These are phyloP conservation scores for Zaprionus davidi DNA, from an alignment of 1,140 invertebrate genomes.

Conservation along the genomic window DNA sequence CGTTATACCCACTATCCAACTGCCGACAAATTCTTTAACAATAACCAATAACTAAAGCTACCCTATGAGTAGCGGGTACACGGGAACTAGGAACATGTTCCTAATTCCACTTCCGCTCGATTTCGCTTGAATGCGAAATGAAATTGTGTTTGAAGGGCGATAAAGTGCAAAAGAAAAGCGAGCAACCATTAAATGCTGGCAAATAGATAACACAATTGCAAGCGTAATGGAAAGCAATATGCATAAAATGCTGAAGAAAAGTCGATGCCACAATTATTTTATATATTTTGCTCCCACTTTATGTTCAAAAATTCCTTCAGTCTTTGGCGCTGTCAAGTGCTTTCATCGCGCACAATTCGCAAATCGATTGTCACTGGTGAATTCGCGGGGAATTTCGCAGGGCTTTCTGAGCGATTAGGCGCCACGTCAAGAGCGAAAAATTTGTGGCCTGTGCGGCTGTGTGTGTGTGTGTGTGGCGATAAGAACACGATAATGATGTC, in stretches of 20 bases:
- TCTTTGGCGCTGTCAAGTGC: slow-evolving; percentile 25
- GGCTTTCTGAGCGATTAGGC: slow-evolving; percentile 69
- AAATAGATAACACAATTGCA: background rate
- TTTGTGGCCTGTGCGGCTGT: slow-evolving; percentile 14
- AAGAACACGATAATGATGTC: slow-evolving; percentile 78
- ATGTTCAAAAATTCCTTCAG: background rate
- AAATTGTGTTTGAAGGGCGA: slow-evolving; percentile 5
- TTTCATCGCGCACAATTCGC: slow-evolving; percentile 11
- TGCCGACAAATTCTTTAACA: too few species aligned
- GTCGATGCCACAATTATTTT: background rate
- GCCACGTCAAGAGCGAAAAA: slow-evolving; percentile 49
- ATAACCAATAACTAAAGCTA: too few species aligned
- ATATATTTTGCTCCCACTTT: too few species aligned
- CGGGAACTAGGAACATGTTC: background rate
- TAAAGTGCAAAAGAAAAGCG: background rate
- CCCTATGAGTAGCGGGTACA: too few species aligned
- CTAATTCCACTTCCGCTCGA: slow-evolving; percentile 6
- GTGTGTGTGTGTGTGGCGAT: slow-evolving; percentile 45
- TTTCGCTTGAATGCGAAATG: background rate
- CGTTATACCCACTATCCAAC: too few species aligned
- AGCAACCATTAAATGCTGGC: background rate
- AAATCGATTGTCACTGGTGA: slow-evolving; percentile 65
- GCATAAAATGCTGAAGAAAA: background rate
- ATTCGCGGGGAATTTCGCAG: slow-evolving; percentile 48
- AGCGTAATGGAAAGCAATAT: background rate